Conservation (phyloP, 2,113 vertebrate species). For the Azemiops feae region DNA sequence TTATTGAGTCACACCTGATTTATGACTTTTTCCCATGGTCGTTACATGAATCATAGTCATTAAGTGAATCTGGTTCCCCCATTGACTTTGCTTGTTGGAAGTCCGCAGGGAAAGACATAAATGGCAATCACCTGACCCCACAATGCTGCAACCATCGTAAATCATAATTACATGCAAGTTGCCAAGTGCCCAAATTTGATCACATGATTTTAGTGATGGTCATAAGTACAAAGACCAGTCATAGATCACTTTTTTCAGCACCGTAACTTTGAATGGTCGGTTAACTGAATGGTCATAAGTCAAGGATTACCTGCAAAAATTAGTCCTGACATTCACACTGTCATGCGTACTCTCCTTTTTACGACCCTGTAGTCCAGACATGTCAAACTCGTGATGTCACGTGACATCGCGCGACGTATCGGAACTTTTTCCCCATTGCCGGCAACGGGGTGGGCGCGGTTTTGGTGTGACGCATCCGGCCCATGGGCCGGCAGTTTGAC, state of each 20-base stretch:
- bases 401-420: too few species aligned
- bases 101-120: background rate
- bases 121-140: background rate
- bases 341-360: too few species aligned
- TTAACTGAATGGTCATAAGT: background rate
- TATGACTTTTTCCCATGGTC: background rate
- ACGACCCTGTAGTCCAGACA: too few species aligned
- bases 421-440: too few species aligned
- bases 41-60: background rate
- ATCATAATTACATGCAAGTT: background rate
- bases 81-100: background rate
- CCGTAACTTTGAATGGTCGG: background rate
- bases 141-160: background rate
- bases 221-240: background rate
- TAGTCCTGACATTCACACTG: background rate
- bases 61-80: background rate
- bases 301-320: background rate
- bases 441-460: too few species aligned
- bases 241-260: background rate
- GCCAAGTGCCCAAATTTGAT: background rate
- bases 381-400: too few species aligned
- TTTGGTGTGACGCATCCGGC: too few species aligned
- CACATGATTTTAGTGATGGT: background rate
- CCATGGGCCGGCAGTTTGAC: too few species aligned
- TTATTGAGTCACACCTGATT: background rate